Conservation (phyloP, 2,797 vertebrate genomes). For the Triplophysa yarkandensis region DNA sequence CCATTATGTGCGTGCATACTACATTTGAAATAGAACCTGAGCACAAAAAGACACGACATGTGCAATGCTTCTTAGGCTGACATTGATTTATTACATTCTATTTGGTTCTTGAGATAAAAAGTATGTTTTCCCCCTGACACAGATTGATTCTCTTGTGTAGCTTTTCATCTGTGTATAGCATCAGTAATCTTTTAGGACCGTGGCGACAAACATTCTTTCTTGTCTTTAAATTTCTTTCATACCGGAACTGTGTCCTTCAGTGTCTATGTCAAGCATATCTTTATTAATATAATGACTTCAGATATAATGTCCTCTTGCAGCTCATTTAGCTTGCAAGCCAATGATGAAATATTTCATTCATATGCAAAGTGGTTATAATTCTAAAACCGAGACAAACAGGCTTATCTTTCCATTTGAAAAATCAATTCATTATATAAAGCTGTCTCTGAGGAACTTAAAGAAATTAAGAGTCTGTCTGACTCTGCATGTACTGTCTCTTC, state of each 20-base stretch:
- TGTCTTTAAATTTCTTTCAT: not conserved
- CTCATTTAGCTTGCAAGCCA: not conserved
- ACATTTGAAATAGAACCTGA: too few species aligned
- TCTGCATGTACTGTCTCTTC: conserved; percentile 5
- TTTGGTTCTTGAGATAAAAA: not conserved
- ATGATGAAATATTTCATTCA: conserved; percentile 20
- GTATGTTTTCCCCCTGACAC: not conserved
- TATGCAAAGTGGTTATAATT: conserved; percentile 31
- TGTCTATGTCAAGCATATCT: conserved; percentile 15
- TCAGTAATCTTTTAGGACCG: not conserved
- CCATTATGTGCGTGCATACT: too few species aligned
- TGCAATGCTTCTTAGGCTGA: too few species aligned
- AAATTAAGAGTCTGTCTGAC: not conserved
- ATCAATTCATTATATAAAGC: conserved; percentile 21
- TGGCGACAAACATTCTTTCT: conserved; percentile 1
- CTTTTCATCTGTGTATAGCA: not conserved
- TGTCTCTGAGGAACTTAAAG: conserved; percentile 10
- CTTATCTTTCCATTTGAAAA: conserved; percentile 17
- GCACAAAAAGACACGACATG: too few species aligned
- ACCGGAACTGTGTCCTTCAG: not conserved
- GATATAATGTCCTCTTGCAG: conserved; percentile 12
- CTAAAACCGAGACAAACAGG: not conserved
- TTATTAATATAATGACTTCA: conserved; percentile 15
- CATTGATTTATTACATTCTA: not conserved
- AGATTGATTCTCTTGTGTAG: not conserved